phyloP scores from a whole-genome alignment of 1,140 invertebrate genomes.

The Chironomus tepperi region DNA sequence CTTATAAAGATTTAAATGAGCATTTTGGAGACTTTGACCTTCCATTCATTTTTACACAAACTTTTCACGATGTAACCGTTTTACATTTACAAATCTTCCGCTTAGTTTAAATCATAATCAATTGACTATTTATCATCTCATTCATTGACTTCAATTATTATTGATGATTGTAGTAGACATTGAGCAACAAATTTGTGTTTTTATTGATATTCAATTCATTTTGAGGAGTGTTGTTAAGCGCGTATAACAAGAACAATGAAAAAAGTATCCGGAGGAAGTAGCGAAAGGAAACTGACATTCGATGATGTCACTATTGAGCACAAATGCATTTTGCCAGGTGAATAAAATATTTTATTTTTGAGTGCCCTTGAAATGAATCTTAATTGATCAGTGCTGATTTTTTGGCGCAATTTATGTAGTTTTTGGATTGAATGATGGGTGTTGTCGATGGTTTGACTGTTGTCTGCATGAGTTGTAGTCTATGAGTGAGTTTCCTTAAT shows the following conservation, averaged over 20 bases:
- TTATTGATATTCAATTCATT: not conserved
- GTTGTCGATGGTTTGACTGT: no score
- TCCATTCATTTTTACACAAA: not conserved
- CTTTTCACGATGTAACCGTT: not conserved
- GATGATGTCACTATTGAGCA: not conserved
- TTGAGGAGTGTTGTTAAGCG: not conserved
- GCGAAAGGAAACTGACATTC: not conserved
- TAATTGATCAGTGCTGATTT: no score
- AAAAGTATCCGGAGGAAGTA: not conserved
- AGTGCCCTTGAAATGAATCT: not conserved
- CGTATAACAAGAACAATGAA: not conserved
- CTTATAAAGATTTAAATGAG: not conserved
- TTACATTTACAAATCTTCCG: conserved; percentile 19
- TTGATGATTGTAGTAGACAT: not conserved
- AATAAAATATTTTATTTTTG: not conserved
- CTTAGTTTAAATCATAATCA: not conserved
- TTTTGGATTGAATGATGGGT: no score
- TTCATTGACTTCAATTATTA: not conserved
- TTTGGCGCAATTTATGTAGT: no score
- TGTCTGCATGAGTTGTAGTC: no score
- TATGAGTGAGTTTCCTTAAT: no score
- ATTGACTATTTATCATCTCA: not conserved
- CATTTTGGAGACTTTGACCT: conserved; percentile 12
- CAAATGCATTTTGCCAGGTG: conserved; percentile 1
- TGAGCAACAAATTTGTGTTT: not conserved